Evolutionary conservation across 2,888 invertebrate genomes (phyloP), one percentile per base, ranked within the genome.

Genomic region (Acleris laterana): DNA sequence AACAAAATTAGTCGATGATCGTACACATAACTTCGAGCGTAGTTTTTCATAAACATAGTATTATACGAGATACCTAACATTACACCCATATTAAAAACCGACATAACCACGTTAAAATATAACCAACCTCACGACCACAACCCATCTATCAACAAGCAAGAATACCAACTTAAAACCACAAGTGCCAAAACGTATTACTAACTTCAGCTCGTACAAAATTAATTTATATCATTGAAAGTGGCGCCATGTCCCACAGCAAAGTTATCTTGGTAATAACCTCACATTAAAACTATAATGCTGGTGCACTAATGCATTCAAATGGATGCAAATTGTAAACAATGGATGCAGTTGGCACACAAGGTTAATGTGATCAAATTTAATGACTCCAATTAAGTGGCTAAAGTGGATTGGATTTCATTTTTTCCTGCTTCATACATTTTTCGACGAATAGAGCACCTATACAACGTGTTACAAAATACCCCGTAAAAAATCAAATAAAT

Each of bases 231-330:
- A 6, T 19, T 2, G 17, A 52, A 28, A 17, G 42, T 44, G 17
- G 20, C 50, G 51, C 22, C 42, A 19, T 22, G 22, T n/a, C 22
- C 7, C 9, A 19, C 46, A 3, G 61, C n/a, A 61, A 53, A 28
- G 19, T 28, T 46, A 61, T 28, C 48, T 17, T 53, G 46, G 61
- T 56, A 49, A 38, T 55, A 38, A 49, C 49, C 62, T 7, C 22
- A 56, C 49, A 49, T 62, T 56, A 56, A 55, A 55, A 63, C 32
- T 57, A 63, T 67, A 38, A 62, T 50, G 62, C 49, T 20, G 42
- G 7, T 62, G 61, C 46, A 53, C 55, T 67, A 79, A 81, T 77
- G 68, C 75, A 82, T 81, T 80, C 76, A 79, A 80, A 80, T 79
- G 70, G 72, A 74, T 72, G 73, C 71, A 71, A 73, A 72, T 70